Evolutionary conservation across 37 sponge, comb jelly and placozoan genomes (phyloP).

Genomic region (Spongia lamella): DNA sequence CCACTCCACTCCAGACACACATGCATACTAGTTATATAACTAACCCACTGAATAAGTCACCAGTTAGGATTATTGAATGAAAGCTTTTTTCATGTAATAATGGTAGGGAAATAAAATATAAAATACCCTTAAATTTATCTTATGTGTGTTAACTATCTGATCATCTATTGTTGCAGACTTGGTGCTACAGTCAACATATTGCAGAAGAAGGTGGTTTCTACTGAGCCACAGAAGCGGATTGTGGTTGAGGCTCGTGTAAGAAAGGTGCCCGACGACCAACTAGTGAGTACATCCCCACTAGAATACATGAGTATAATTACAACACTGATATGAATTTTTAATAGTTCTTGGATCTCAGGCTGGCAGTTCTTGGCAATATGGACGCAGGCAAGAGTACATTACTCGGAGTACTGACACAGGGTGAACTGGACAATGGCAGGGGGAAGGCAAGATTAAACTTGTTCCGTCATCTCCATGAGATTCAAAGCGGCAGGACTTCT

Average conservation of each 20-base stretch:
- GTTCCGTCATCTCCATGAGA: conserved; percentile 96
- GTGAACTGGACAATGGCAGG: conserved; percentile 96
- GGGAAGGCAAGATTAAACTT: conserved; percentile 94
- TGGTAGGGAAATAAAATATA: no score
- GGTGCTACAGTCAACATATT: conserved; percentile 72
- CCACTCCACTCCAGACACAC: no score
- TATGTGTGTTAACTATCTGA: background rate
- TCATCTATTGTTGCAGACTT: conserved; percentile 28
- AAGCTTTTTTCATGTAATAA: no score
- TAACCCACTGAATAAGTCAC: no score
- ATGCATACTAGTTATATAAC: no score
- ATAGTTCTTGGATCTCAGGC: conserved; percentile 87
- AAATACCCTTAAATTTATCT: background rate
- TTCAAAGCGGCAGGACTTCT: conserved; percentile 92
- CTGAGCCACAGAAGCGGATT: background rate
- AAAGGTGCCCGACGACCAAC: conserved; percentile 87
- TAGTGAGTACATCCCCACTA: conserved; percentile 37
- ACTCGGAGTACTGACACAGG: conserved; percentile 94
- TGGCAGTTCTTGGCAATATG: conserved; percentile 92
- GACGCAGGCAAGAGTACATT: conserved; percentile 97
- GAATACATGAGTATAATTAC: background rate
- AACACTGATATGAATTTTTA: background rate
- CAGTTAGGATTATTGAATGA: no score
- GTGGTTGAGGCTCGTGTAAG: conserved; percentile 82
- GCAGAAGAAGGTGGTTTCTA: conserved; percentile 16